A percentile compares a stretch with the other conserved stretches of the same genome.
Evolutionary conservation across 2,888 invertebrate genomes (phyloP).

Genomic region (Pelosia muscerda): DNA sequence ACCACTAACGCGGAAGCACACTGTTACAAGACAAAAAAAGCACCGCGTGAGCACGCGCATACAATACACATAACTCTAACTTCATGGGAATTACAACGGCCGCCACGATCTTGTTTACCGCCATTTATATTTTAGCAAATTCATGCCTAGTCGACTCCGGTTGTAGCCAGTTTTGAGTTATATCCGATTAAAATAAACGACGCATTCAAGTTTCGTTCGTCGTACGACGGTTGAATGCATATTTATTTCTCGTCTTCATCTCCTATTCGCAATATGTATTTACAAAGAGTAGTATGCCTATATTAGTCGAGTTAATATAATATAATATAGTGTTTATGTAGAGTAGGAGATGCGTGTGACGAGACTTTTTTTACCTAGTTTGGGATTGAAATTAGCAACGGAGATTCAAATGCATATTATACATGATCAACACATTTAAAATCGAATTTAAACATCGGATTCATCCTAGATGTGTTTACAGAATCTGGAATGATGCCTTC

Average conservation of each 20-base stretch:
- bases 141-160: slow-evolving; percentile 35
- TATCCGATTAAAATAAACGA: slow-evolving; percentile 40
- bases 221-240: slow-evolving; percentile 23
- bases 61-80: slow-evolving; percentile 63
- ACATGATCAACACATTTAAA: slow-evolving; percentile 34
- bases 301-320: slow-evolving; percentile 6
- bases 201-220: slow-evolving; percentile 34
- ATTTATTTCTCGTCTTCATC: slow-evolving; percentile 37
- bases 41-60: slow-evolving; percentile 65
- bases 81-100: slow-evolving; percentile 61
- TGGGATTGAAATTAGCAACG: slow-evolving; percentile 10
- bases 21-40: slow-evolving; percentile 74
- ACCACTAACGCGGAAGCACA: slow-evolving; percentile 73
- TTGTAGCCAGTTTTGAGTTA: slow-evolving; percentile 41
- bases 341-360: neutral
- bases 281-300: neutral
- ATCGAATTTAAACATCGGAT: slow-evolving; percentile 51
- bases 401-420: slow-evolving; percentile 26
- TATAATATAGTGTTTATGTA: neutral
- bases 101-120: slow-evolving; percentile 40
- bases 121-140: slow-evolving; percentile 46
- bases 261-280: slow-evolving; percentile 24
- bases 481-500: slow-evolving; percentile 45
- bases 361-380: neutral
- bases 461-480: slow-evolving; percentile 50